Conservation (phyloP, 2,797 vertebrate species). For the Sandelia bainsii region DNA sequence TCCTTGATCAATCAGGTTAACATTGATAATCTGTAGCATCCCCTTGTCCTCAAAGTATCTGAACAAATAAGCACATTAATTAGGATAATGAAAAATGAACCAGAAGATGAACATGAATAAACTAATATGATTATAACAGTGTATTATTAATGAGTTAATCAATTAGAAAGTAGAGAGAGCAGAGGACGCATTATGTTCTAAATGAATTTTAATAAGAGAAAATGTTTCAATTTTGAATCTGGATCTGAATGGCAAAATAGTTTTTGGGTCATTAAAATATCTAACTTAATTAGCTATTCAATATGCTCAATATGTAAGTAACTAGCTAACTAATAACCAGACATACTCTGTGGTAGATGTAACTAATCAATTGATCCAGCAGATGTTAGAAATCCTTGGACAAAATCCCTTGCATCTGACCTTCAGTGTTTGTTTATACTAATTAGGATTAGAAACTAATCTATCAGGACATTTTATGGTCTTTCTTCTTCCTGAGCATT, state of each 20-base stretch:
- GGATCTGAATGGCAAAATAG: too few species aligned
- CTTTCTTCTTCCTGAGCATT: slow-evolving; percentile 5
- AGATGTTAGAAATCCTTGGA: neutral
- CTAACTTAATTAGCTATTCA: neutral
- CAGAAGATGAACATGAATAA: neutral
- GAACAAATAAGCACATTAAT: slow-evolving; percentile 19
- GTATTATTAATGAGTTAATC: neutral
- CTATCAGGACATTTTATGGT: neutral
- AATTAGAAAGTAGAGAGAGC: neutral
- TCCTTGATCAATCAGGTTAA: slow-evolving; percentile 88
- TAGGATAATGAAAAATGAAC: neutral
- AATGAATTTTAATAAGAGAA: neutral
- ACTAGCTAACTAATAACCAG: neutral
- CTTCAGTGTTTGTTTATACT: neutral
- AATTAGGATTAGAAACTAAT: neutral
- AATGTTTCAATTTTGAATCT: too few species aligned
- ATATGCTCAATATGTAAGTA: neutral
- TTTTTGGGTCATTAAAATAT: too few species aligned
- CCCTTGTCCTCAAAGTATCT: slow-evolving; percentile 84
- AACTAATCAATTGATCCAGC: slow-evolving; percentile 5
- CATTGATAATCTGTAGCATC: slow-evolving; percentile 88
- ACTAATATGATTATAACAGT: neutral
- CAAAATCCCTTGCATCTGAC: neutral
- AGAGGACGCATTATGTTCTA: neutral
- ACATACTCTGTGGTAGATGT: slow-evolving; percentile 1